Conservation (phyloP, 2,888 invertebrate genomes). For the Odontomyia ornata region DNA sequence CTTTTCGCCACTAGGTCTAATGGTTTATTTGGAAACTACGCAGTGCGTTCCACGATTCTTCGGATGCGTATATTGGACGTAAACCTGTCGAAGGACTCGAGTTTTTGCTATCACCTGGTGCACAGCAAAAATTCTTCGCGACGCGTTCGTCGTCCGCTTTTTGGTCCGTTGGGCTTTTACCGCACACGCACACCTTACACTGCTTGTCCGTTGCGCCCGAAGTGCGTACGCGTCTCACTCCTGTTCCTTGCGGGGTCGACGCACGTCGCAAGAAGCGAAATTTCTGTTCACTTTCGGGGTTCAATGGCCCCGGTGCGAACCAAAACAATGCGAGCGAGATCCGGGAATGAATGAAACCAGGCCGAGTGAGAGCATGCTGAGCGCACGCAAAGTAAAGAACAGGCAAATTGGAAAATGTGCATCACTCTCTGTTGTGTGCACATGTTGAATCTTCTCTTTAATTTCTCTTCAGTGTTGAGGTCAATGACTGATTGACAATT, state of each 20-base stretch:
- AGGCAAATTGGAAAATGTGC: not conserved
- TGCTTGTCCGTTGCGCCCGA: not conserved
- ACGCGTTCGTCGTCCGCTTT: not conserved
- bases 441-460: not conserved
- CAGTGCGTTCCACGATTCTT: not conserved
- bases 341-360: not conserved
- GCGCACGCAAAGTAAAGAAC: not conserved
- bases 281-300: slow-evolving; percentile 52
- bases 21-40: not conserved
- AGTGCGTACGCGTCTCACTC: slow-evolving; percentile 28
- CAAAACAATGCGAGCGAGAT: slow-evolving; percentile 50
- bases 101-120: too few species aligned
- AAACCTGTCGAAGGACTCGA: too few species aligned
- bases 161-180: not conserved
- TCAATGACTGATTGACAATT: slow-evolving; percentile 29
- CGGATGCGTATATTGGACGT: too few species aligned
- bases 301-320: slow-evolving; percentile 53
- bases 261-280: slow-evolving; percentile 46
- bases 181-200: slow-evolving; percentile 12
- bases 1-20: not conserved
- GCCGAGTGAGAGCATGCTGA: slow-evolving; percentile 6
- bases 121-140: too few species aligned
- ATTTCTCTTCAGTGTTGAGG: slow-evolving; percentile 5
- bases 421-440: not conserved
- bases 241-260: slow-evolving; percentile 14